A percentile compares a stretch with the other conserved stretches of the same genome.
phyloP scores from a whole-genome alignment of 2,113 vertebrate genomes.

The Vulpes ferrilata region DNA sequence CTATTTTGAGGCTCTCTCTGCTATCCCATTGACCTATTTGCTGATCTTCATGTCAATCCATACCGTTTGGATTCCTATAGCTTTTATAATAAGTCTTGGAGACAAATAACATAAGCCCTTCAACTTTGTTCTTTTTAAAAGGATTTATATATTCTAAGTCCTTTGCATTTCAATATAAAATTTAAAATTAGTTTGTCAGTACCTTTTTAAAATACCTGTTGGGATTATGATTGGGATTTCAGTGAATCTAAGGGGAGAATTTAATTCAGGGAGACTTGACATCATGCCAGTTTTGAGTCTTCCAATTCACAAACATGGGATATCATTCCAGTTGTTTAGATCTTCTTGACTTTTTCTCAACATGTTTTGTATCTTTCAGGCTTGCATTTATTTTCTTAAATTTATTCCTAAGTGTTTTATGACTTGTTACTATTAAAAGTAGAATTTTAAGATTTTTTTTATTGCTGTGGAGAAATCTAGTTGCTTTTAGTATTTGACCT shows the following conservation, averaged over 20 bases:
- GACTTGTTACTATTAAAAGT: not conserved
- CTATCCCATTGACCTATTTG: not conserved
- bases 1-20: not conserved
- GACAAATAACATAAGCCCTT: not conserved
- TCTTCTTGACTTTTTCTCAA: not conserved
- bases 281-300: not conserved
- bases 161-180: conserved; percentile 39
- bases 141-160: not conserved
- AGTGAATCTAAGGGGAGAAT: not conserved
- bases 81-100: conserved; percentile 41
- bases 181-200: not conserved
- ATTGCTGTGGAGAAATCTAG: not conserved
- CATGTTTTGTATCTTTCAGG: not conserved
- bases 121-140: conserved; percentile 14
- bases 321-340: conserved; percentile 30
- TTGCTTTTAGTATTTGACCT: not conserved
- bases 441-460: conserved; percentile 18
- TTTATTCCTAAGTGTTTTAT: conserved; percentile 21
- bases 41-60: not conserved
- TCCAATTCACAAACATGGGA: not conserved
- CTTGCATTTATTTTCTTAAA: conserved; percentile 32
- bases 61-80: not conserved
- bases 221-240: not conserved
- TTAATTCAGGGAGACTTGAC: not conserved
- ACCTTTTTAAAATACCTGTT: not conserved